These are phyloP conservation scores for Odontothrips loti DNA, from an alignment of 2,888 invertebrate genomes.

Conservation along the genomic window DNA sequence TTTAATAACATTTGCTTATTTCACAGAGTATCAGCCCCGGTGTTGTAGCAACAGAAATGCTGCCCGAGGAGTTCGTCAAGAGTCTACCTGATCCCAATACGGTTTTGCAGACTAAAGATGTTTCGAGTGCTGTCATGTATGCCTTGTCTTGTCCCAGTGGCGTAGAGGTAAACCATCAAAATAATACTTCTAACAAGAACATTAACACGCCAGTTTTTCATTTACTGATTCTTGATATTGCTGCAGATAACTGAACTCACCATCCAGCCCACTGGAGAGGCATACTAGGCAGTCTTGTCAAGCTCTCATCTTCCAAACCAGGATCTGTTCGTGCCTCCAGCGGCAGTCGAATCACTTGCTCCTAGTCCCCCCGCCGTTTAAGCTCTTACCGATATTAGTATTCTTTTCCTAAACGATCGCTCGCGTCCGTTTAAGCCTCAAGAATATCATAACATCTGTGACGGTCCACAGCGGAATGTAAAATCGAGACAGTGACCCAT, in stretches of 20 bases:
- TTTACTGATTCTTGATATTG: background rate
- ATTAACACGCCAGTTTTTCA: background rate
- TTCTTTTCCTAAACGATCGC: too few species aligned
- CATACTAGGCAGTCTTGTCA: too few species aligned
- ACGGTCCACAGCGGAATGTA: too few species aligned
- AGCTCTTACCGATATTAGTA: too few species aligned
- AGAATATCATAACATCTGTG: too few species aligned
- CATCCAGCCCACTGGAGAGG: background rate
- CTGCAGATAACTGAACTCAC: background rate
- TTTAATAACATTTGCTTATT: too few species aligned
- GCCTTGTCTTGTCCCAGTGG: background rate
- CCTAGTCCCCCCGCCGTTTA: too few species aligned
- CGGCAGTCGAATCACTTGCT: too few species aligned
- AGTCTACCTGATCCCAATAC: background rate
- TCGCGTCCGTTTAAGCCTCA: too few species aligned
- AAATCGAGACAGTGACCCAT: too few species aligned
- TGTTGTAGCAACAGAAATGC: background rate
- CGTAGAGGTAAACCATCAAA: background rate
- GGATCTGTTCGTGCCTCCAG: too few species aligned
- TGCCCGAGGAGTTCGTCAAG: background rate
- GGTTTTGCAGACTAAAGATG: background rate
- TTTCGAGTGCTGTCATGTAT: background rate
- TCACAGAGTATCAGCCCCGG: background rate
- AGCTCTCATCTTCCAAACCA: too few species aligned
- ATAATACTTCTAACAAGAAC: background rate